Conservation (phyloP, 1,140 invertebrate genomes). For the Caenorhabditis remanei region DNA sequence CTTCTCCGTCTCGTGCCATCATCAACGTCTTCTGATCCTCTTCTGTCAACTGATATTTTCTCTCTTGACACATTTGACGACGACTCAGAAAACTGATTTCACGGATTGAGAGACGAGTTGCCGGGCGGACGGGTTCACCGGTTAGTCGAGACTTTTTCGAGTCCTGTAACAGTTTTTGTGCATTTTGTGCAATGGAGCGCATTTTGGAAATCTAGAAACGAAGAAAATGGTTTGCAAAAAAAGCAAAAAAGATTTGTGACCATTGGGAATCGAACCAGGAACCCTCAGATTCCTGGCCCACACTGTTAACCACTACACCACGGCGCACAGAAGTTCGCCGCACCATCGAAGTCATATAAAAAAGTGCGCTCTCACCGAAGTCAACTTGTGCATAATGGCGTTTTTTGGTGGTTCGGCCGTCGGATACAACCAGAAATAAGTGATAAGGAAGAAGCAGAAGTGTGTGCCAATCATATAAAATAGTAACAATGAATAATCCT, state of each 20-base stretch:
- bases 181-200: neutral
- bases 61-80: neutral
- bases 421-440: constrained; percentile 7
- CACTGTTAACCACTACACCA: neutral
- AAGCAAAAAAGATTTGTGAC: neutral
- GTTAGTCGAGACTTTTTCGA: neutral
- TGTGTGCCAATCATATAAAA: constrained; percentile 14
- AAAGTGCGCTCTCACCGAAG: neutral
- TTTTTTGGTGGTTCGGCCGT: neutral
- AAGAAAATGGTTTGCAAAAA: neutral
- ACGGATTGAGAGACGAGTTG: neutral
- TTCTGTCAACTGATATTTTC: neutral
- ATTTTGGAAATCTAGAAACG: neutral
- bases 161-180: neutral
- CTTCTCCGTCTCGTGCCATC: neutral
- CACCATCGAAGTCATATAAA: too few species aligned
- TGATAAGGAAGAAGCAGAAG: constrained; percentile 9
- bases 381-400: neutral
- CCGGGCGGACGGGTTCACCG: neutral
- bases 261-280: too few species aligned
- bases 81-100: constrained; percentile 7
- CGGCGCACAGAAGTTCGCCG: too few species aligned
- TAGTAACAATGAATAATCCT: neutral
- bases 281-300: too few species aligned
- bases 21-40: constrained; percentile 13